Percentiles rank a stretch among this genome's conserved stretches.
phyloP scores from a whole-genome alignment of 2,888 invertebrate species.

The Hirtodrosophila trivittata region DNA sequence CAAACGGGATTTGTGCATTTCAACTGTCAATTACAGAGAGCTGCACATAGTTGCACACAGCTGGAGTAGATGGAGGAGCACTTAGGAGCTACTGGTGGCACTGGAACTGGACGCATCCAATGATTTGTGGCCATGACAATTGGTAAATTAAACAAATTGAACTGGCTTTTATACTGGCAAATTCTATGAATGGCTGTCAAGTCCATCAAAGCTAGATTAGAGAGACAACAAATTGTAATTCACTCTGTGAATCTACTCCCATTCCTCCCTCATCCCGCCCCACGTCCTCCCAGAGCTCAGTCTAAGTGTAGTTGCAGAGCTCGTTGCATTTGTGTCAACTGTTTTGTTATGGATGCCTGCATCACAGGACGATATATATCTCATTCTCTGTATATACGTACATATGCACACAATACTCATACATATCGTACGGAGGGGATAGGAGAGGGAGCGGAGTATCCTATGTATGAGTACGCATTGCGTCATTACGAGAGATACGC shows the following conservation, averaged over 20 bases:
- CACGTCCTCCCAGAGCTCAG: neutral
- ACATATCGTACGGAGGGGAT: slow-evolving; percentile 3
- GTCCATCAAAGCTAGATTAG: slow-evolving; percentile 53
- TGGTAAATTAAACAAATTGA: slow-evolving; percentile 56
- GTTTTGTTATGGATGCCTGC: slow-evolving; percentile 68
- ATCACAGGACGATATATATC: slow-evolving; percentile 56
- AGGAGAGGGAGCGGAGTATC: slow-evolving; percentile 48
- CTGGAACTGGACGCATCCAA: neutral
- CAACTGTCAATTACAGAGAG: slow-evolving; percentile 58
- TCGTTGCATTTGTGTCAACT: slow-evolving; percentile 73
- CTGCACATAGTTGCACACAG: neutral
- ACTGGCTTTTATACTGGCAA: slow-evolving; percentile 35
- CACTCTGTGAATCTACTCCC: neutral
- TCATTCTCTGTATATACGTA: slow-evolving; percentile 21
- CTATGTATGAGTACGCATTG: slow-evolving; percentile 71
- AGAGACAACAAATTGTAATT: slow-evolving; percentile 44
- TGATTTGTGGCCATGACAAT: slow-evolving; percentile 34
- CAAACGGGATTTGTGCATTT: slow-evolving; percentile 57
- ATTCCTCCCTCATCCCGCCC: neutral
- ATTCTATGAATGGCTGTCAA: slow-evolving; percentile 54
- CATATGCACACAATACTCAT: slow-evolving; percentile 11
- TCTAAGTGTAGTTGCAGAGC: slow-evolving; percentile 11
- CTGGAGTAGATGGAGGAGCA: neutral
- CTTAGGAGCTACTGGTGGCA: neutral
- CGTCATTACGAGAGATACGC: slow-evolving; percentile 71